A percentile compares a stretch with the other conserved stretches of the same genome.
Conservation (phyloP, 2,888 invertebrate genomes). For the Cryptus viduatorius region DNA sequence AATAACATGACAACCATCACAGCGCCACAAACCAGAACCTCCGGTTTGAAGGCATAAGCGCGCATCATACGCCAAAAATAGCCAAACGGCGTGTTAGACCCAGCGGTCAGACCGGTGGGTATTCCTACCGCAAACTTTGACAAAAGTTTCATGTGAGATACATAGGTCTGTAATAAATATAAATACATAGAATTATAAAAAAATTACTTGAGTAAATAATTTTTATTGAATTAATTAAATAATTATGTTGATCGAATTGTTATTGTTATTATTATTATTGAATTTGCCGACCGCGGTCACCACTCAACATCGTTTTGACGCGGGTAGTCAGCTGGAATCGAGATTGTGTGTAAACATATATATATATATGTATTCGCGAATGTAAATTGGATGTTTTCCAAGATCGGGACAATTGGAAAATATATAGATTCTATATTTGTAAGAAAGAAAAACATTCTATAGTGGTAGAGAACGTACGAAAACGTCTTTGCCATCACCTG, state of each 20-base stretch:
- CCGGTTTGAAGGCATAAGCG: conserved; percentile 92
- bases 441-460: conserved; percentile 7
- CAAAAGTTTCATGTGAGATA: conserved; percentile 94
- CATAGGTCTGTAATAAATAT: conserved; percentile 87
- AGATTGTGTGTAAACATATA: background rate
- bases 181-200: conserved; percentile 9
- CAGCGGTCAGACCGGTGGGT: conserved; percentile 83
- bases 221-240: too few species aligned
- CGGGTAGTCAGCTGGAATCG: conserved; percentile 13
- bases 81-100: conserved; percentile 90
- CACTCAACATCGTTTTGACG: background rate
- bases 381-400: conserved; percentile 44
- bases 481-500: conserved; percentile 85
- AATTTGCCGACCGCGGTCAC: background rate
- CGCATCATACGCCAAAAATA: conserved; percentile 93
- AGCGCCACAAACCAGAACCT: conserved; percentile 91
- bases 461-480: conserved; percentile 36
- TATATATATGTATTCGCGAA: background rate
- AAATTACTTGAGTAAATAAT: background rate
- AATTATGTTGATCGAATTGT: background rate
- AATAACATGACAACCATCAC: conserved; percentile 90
- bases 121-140: conserved; percentile 93
- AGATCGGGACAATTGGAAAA: background rate
- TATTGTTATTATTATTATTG: background rate
- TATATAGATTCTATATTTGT: conserved; percentile 28